Percentiles rank a stretch among this genome's conserved stretches.
Conservation (phyloP, 2,888 invertebrate genomes). For the Meteorus cinctellus region DNA sequence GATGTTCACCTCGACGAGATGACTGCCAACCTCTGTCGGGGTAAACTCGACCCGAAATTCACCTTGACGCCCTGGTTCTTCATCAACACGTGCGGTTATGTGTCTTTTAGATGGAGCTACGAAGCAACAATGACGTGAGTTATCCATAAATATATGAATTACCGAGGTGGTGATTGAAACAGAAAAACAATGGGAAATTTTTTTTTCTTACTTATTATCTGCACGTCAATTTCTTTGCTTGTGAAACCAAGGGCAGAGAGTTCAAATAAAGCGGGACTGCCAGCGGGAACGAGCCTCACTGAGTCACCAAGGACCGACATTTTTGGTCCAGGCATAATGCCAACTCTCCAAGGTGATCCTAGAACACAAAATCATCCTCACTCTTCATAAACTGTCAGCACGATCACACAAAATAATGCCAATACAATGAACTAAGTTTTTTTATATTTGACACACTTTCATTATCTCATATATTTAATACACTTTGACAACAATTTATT, state of each 20-base stretch:
- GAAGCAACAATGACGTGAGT: background rate
- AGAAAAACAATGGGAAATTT: background rate
- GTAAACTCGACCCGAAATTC: constrained; percentile 94
- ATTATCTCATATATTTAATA: background rate
- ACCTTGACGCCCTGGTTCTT: constrained; percentile 85
- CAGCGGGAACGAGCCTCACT: constrained; percentile 91
- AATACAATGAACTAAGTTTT: no score
- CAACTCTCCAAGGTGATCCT: constrained; percentile 97
- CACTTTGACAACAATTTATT: background rate
- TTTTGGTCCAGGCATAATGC: constrained; percentile 87
- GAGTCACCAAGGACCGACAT: constrained; percentile 90
- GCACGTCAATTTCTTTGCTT: constrained; percentile 76
- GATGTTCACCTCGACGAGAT: constrained; percentile 92
- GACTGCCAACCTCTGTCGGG: constrained; percentile 94
- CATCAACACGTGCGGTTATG: constrained; percentile 87
- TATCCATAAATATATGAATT: background rate
- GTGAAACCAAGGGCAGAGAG: constrained; percentile 81
- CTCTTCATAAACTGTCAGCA: background rate
- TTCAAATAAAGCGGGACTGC: constrained; percentile 92
- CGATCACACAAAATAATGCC: background rate
- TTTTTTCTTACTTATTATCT: constrained; percentile 75
- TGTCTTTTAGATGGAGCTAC: constrained; percentile 88
- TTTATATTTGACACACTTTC: background rate
- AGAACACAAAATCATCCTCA: constrained; percentile 62
- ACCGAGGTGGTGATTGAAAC: background rate